Conservation (phyloP, 1,140 invertebrate species). For the Gryllus bimaculatus region DNA sequence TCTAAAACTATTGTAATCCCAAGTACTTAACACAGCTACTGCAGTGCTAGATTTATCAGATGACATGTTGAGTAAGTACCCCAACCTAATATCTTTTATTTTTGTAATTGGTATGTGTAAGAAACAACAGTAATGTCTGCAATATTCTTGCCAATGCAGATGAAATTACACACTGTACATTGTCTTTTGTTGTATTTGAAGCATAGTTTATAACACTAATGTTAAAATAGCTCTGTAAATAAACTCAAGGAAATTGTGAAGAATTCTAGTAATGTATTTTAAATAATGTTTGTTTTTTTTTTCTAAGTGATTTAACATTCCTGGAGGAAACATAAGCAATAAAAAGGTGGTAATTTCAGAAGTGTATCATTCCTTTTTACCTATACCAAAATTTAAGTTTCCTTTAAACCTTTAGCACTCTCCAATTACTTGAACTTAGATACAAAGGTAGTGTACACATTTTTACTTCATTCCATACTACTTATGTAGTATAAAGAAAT, state of each 20-base stretch:
- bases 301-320: background rate
- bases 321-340: slow-evolving; percentile 1
- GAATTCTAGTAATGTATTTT: background rate
- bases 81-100: background rate
- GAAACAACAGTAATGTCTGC: background rate
- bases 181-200: background rate
- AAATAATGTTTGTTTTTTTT: slow-evolving; percentile 1
- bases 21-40: too few species aligned
- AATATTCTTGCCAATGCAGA: slow-evolving; percentile 4
- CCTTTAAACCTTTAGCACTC: too few species aligned
- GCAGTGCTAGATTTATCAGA: too few species aligned
- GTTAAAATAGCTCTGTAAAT: background rate
- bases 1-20: too few species aligned
- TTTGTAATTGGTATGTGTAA: background rate
- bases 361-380: background rate
- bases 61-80: too few species aligned
- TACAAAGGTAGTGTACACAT: too few species aligned
- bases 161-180: slow-evolving; percentile 1
- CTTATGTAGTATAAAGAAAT: too few species aligned
- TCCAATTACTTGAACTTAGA: too few species aligned
- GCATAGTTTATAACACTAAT: background rate
- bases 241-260: background rate
- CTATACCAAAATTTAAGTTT: too few species aligned
- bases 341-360: background rate
- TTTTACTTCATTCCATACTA: too few species aligned